Percentiles rank a stretch among this genome's conserved stretches.
Conservation (phyloP, 1,140 invertebrate genomes). For the Gonatopus flavifemur region DNA sequence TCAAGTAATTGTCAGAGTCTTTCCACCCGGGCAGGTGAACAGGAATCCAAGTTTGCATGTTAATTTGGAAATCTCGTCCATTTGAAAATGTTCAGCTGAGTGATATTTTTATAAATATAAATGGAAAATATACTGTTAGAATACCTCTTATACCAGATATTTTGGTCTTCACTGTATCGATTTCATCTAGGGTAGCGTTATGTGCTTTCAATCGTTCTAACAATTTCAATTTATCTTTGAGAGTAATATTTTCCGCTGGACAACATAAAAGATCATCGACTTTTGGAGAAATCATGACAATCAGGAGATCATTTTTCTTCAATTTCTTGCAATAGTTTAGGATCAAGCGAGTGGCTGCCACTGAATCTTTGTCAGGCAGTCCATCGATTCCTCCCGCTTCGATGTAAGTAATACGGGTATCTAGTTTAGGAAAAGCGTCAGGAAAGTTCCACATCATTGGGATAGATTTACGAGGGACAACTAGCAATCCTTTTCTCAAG, state of each 20-base stretch:
- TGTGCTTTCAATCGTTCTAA: constrained; percentile 55
- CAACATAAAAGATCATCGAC: constrained; percentile 42
- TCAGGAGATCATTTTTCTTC: constrained; percentile 33
- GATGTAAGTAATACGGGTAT: constrained; percentile 32
- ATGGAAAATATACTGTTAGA: too few relatives aligned
- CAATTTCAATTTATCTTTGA: constrained; percentile 61
- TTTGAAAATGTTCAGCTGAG: too few relatives aligned
- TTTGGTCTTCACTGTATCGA: constrained; percentile 66
- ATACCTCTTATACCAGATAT: constrained; percentile 66
- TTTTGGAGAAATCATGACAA: constrained; percentile 32
- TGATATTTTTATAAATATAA: too few relatives aligned
- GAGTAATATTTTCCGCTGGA: constrained; percentile 60
- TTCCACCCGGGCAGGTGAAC: too few relatives aligned
- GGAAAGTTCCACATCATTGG: constrained; percentile 29
- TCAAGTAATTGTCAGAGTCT: too few relatives aligned
- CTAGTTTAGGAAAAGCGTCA: constrained; percentile 28
- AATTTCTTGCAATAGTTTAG: constrained; percentile 34
- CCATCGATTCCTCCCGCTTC: constrained; percentile 25
- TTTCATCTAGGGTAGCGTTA: constrained; percentile 63
- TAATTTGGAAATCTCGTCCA: too few relatives aligned
- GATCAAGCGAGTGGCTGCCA: constrained; percentile 22
- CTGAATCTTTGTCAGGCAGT: constrained; percentile 23
- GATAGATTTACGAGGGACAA: constrained; percentile 32
- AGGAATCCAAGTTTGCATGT: too few relatives aligned
- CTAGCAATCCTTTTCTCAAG: constrained; percentile 35